These are phyloP conservation scores for Sycophaga agraensis DNA, from an alignment of 1,140 invertebrate species.

Conservation along the genomic window DNA sequence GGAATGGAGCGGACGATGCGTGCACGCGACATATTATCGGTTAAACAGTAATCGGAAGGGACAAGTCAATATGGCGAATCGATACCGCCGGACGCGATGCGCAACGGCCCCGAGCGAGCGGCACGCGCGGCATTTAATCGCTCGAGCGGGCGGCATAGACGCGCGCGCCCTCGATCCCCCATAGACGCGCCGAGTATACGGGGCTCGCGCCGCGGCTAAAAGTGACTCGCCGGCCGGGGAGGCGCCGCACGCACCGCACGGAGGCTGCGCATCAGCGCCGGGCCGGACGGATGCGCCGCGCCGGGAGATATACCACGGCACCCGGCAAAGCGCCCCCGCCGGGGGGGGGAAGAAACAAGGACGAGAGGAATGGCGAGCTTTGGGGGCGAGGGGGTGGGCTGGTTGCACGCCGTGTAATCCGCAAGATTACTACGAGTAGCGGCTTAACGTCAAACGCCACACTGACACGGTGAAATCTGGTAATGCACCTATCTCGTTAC, in stretches of 20 bases:
- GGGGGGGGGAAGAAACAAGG: background rate
- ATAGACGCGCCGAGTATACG: background rate
- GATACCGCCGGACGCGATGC: background rate
- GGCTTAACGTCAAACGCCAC: constrained; percentile 31
- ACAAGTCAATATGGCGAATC: constrained; percentile 21
- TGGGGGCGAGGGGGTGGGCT: background rate
- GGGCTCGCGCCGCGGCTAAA: no score
- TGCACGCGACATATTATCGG: background rate
- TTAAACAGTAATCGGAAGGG: constrained; percentile 10
- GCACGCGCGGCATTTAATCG: constrained; percentile 34
- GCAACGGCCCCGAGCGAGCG: background rate
- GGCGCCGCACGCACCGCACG: no score
- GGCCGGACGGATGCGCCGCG: no score
- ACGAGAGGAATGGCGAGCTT: constrained; percentile 1
- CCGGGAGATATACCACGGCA: no score
- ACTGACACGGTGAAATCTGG: constrained; percentile 31
- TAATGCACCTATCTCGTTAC: constrained; percentile 29
- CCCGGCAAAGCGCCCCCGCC: no score
- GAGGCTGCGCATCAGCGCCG: no score
- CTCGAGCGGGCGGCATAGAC: background rate
- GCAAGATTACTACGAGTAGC: constrained; percentile 32
- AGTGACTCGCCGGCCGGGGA: no score
- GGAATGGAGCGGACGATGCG: no score
- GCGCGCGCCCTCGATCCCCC: no score
- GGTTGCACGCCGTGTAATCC: constrained; percentile 28